Evolutionary conservation across 1,140 invertebrate species (phyloP).

Genomic region (Anastrepha ludens): DNA sequence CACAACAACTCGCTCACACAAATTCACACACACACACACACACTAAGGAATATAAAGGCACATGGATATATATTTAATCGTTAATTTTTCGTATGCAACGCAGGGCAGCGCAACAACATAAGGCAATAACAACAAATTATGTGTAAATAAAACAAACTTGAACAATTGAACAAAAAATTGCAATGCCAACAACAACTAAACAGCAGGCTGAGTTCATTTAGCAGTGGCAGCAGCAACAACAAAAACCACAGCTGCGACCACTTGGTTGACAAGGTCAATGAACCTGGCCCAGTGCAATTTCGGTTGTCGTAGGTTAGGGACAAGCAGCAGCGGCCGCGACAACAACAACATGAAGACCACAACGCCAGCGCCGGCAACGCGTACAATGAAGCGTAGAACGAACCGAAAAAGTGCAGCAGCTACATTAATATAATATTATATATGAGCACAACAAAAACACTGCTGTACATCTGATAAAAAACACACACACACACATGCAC

Average conservation of each 20-base stretch:
- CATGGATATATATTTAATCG: neutral
- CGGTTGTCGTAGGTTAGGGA: conserved; percentile 53
- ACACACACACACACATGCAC: neutral
- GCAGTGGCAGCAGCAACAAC: neutral
- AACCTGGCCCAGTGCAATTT: conserved; percentile 49
- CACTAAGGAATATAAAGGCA: too few relatives aligned
- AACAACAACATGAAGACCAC: neutral
- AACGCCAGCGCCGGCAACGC: neutral
- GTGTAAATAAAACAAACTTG: neutral
- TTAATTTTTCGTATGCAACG: conserved; percentile 48
- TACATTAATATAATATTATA: neutral
- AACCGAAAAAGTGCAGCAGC: conserved; percentile 5
- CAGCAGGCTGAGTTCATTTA: conserved; percentile 8
- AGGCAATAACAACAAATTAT: conserved; percentile 32
- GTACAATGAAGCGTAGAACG: conserved; percentile 8
- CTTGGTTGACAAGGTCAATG: conserved; percentile 44
- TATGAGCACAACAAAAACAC: neutral
- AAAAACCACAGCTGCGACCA: neutral
- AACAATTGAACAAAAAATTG: conserved; percentile 34
- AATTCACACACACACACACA: neutral
- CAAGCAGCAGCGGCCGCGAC: conserved; percentile 5
- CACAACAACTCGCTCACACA: neutral
- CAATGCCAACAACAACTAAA: neutral
- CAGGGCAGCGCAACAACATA: conserved; percentile 1
- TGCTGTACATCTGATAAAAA: conserved; percentile 11